Conservation (phyloP, 2,797 vertebrate genomes). For the Chelmon rostratus region DNA sequence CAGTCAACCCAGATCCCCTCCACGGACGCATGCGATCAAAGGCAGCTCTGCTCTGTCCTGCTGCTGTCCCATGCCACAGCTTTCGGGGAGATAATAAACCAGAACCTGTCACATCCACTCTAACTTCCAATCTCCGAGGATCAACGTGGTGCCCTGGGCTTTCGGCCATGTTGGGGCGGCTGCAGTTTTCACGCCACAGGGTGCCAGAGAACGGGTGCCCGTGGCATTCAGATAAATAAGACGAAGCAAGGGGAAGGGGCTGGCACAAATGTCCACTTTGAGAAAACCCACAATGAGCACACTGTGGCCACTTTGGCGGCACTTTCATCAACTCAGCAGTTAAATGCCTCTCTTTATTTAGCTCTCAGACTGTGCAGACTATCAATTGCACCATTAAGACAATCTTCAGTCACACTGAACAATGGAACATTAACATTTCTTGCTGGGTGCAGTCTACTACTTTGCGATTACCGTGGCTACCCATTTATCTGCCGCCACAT, state of each 20-base stretch:
- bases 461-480: constrained; percentile 61
- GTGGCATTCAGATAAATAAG: constrained; percentile 77
- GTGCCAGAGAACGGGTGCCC: constrained; percentile 70
- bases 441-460: constrained; percentile 55
- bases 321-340: constrained; percentile 77
- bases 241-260: constrained; percentile 75
- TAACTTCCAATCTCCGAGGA: constrained; percentile 63
- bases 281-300: constrained; percentile 81
- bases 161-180: constrained; percentile 56
- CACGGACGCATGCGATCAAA: constrained; percentile 15
- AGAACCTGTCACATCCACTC: constrained; percentile 73
- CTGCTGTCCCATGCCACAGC: constrained; percentile 61
- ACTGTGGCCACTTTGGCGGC: constrained; percentile 79
- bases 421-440: constrained; percentile 73
- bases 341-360: constrained; percentile 82
- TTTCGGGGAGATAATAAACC: constrained; percentile 76
- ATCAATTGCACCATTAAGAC: constrained; percentile 82
- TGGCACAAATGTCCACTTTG: constrained; percentile 84
- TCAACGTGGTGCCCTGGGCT: constrained; percentile 66
- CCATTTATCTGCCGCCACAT: constrained; percentile 68
- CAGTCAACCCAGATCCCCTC: constrained; percentile 40
- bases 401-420: constrained; percentile 76
- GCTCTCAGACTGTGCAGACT: constrained; percentile 77
- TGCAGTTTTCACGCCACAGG: constrained; percentile 60
- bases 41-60: constrained; percentile 37